A percentile compares a stretch with the other conserved stretches of the same genome.
Evolutionary conservation across 2,797 vertebrate species (phyloP).

Genomic region (Salmo trutta): DNA sequence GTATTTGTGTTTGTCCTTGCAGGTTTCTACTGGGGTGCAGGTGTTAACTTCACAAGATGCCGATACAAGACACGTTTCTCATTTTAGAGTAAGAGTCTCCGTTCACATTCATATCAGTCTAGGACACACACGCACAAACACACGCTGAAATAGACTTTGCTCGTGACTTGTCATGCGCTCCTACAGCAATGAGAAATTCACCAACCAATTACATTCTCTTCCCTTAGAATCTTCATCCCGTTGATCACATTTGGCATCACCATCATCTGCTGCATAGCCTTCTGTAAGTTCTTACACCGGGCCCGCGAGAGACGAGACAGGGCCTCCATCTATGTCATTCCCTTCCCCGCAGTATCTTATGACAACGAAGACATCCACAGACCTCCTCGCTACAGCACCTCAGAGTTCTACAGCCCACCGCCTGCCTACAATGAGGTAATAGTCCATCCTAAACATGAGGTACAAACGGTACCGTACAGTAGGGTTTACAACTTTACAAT

Average conservation of each 20-base stretch:
- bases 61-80: constrained; percentile 12
- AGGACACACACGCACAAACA: neutral
- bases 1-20: constrained; percentile 8
- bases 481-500: constrained; percentile 15
- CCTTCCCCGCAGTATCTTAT: neutral
- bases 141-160: neutral
- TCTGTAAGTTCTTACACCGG: constrained; percentile 23
- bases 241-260: constrained; percentile 9
- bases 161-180: neutral
- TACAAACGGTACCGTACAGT: neutral
- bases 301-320: neutral
- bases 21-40: constrained; percentile 41
- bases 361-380: constrained; percentile 9
- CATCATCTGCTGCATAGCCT: constrained; percentile 27
- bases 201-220: neutral
- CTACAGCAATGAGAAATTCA: neutral
- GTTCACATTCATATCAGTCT: neutral
- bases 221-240: constrained; percentile 34
- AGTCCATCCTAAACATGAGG: too few species aligned
- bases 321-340: constrained; percentile 37
- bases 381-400: constrained; percentile 21
- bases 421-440: constrained; percentile 44
- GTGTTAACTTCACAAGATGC: constrained; percentile 35
- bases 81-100: constrained; percentile 4
- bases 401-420: constrained; percentile 3